These are phyloP conservation scores for Hyppa rectilinea DNA, from an alignment of 2,888 invertebrate genomes.

Conservation along the genomic window DNA sequence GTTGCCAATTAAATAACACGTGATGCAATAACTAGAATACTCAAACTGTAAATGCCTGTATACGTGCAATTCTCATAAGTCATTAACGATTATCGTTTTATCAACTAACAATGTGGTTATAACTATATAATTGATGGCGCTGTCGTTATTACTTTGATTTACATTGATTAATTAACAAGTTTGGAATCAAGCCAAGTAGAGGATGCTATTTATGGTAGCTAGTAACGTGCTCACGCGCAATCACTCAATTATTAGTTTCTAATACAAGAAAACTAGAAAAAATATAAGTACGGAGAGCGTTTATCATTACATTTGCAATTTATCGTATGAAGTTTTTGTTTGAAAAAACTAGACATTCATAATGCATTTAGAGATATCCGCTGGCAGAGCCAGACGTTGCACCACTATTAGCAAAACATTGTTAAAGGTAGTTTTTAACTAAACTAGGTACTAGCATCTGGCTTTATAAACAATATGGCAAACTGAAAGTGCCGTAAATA, in stretches of 20 bases:
- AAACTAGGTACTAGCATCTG: neutral
- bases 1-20: slow-evolving; percentile 47
- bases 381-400: neutral
- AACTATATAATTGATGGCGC: slow-evolving; percentile 23
- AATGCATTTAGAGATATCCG: slow-evolving; percentile 8
- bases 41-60: slow-evolving; percentile 24
- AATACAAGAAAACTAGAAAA: slow-evolving; percentile 27
- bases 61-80: slow-evolving; percentile 11
- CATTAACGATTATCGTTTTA: slow-evolving; percentile 25
- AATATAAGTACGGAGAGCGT: slow-evolving; percentile 6
- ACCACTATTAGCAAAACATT: neutral
- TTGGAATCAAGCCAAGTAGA: slow-evolving; percentile 43
- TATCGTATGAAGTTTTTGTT: slow-evolving; percentile 23
- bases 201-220: slow-evolving; percentile 55
- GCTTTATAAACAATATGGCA: no score
- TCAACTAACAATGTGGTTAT: slow-evolving; percentile 10
- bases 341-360: neutral
- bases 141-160: slow-evolving; percentile 23
- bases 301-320: slow-evolving; percentile 18
- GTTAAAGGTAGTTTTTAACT: neutral
- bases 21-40: slow-evolving; percentile 48
- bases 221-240: slow-evolving; percentile 54
- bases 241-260: slow-evolving; percentile 58
- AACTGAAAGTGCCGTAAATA: neutral
- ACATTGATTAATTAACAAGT: slow-evolving; percentile 12